Evolutionary conservation across 2,797 vertebrate species (phyloP).

Genomic region (Semaprochilodus insignis): DNA sequence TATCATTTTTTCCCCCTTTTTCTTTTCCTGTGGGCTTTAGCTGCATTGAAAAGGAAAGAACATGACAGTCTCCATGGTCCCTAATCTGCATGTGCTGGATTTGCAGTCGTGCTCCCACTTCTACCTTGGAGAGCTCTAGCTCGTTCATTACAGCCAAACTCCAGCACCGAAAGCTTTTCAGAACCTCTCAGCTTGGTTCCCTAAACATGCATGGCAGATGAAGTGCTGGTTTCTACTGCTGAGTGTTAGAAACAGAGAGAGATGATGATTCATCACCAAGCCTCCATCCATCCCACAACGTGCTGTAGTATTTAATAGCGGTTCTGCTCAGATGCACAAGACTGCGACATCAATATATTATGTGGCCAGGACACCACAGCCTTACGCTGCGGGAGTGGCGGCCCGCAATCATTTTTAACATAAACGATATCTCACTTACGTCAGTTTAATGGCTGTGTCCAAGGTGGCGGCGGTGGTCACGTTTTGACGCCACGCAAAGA

Average conservation of each 20-base stretch:
- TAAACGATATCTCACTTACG: conserved; percentile 29
- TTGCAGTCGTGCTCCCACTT: conserved; percentile 35
- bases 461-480: background rate
- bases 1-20: background rate
- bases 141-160: conserved; percentile 14
- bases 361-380: conserved; percentile 11
- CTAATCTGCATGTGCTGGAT: conserved; percentile 41
- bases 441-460: conserved; percentile 34
- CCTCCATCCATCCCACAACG: conserved; percentile 22
- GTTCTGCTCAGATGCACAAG: conserved; percentile 40
- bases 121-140: conserved; percentile 26
- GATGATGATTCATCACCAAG: conserved; percentile 36
- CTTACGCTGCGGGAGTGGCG: conserved; percentile 35
- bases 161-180: conserved; percentile 26
- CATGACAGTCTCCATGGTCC: conserved; percentile 34
- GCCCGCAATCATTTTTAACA: conserved; percentile 23
- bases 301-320: conserved; percentile 27
- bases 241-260: conserved; percentile 14
- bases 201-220: conserved; percentile 24
- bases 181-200: conserved; percentile 27
- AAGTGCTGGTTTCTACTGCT: conserved; percentile 14
- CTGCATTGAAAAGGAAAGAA: conserved; percentile 29
- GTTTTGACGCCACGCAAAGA: conserved; percentile 18
- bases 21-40: conserved; percentile 28
- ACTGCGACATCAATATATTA: conserved; percentile 32